These are phyloP conservation scores for Aegotheles bennettii DNA, from an alignment of 2,113 vertebrate genomes.

Conservation along the genomic window DNA sequence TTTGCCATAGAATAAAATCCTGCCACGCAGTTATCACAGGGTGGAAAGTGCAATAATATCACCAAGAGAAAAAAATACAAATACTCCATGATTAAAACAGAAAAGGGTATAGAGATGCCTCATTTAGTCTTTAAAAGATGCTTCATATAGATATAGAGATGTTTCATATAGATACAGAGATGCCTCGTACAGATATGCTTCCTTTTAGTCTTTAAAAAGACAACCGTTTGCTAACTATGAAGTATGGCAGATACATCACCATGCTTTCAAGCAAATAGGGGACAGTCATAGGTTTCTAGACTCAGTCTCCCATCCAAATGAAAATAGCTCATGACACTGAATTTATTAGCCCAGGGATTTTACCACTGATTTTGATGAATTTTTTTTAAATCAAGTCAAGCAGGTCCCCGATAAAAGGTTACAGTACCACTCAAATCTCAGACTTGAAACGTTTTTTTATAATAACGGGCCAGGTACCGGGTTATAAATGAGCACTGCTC, in stretches of 20 bases:
- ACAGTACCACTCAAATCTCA: not conserved
- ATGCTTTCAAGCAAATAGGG: not conserved
- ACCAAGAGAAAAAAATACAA: not conserved
- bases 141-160: not conserved
- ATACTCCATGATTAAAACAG: not conserved
- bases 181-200: not conserved
- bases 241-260: not conserved
- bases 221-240: not conserved
- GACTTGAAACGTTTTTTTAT: not conserved
- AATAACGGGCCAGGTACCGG: not conserved
- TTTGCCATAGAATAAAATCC: not conserved
- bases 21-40: not conserved
- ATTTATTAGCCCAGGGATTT: not conserved
- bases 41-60: not conserved
- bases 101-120: not conserved
- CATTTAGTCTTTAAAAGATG: not conserved
- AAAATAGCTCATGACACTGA: not conserved
- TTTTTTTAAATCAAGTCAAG: not conserved
- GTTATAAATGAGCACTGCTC: constrained; percentile 46
- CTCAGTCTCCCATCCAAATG: not conserved
- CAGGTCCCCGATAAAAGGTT: not conserved
- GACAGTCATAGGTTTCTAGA: not conserved
- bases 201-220: not conserved
- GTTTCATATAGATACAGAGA: not conserved
- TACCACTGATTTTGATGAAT: not conserved